phyloP scores from a whole-genome alignment of 2,113 vertebrate species.

The Physeter macrocephalus region DNA sequence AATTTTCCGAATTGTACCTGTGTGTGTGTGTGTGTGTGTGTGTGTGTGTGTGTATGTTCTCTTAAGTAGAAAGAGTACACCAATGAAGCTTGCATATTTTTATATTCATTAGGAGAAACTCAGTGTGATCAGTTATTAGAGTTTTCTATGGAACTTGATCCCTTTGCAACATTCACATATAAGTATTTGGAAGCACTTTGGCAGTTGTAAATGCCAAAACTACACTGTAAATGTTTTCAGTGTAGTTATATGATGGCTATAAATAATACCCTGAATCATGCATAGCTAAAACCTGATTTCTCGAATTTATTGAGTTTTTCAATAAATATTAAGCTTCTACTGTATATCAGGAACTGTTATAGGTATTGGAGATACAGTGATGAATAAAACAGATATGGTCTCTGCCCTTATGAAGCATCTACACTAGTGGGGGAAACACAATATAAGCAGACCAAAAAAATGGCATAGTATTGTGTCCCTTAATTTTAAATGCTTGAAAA shows the following conservation, averaged over 20 bases:
- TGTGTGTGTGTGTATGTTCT: not conserved
- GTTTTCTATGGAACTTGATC: not conserved
- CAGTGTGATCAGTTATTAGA: not conserved
- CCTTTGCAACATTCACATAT: not conserved
- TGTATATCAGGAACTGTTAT: not conserved
- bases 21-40: not conserved
- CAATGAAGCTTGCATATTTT: not conserved
- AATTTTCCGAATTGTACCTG: not conserved
- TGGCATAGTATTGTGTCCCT: not conserved
- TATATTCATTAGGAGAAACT: not conserved
- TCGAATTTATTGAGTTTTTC: not conserved
- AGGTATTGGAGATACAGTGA: not conserved
- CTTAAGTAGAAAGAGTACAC: not conserved
- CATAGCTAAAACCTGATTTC: not conserved
- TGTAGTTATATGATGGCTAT: not conserved
- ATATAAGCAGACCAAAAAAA: not conserved
- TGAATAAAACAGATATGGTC: not conserved
- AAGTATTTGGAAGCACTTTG: not conserved
- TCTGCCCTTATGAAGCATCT: not conserved
- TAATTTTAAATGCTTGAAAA: not conserved
- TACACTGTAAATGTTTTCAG: too few relatives aligned
- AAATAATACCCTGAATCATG: not conserved
- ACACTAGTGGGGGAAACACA: not conserved
- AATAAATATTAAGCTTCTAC: not conserved
- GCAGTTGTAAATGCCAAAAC: not conserved